Evolutionary conservation across 2,888 invertebrate species (phyloP), one percentile per base, ranked within the genome.

Genomic region (Ectemnius cavifrons): DNA sequence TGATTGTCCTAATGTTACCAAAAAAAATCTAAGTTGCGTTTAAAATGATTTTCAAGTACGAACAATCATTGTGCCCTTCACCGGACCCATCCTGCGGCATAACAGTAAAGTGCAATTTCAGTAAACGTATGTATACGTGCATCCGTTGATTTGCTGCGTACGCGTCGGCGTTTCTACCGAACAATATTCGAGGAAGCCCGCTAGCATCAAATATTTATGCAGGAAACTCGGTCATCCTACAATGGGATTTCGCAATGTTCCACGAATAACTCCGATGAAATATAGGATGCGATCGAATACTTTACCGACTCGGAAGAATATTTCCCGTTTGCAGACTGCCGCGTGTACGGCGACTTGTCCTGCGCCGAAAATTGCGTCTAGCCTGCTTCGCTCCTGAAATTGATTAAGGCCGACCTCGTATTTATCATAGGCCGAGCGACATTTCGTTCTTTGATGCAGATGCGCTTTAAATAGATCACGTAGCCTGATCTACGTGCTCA

Each of bases 171-270:
- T 23, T 23, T 3, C 3, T 47, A 11, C 37, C 52, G 47, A 52
- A 58, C 27, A 66, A 47, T 66, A 52, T n/a, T 62, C 69, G 63
- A 62, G 67, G 72, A 77, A 77, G 78, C 74, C 65, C 75, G 68
- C 18, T 67, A 28, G 73, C 57, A 67, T 74, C 74, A 80, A 80
- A 79, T 79, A 79, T 79, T 80, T 79, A 80, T 79, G 77, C 71
- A 71, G 67, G 63, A 56, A 80, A 73, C 71, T 74, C 68, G 56
- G 64, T 68, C 63, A 61, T 28, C 68, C 72, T 18, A 75, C 71
- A 81, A 79, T 66, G 73, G 77, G 78, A 80, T 76, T 63, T 73
- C 57, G 68, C 66, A 61, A 67, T 74, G 60, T 64, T 58, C 61
- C 45, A 46, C 65, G 58, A 73, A 73, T 73, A 74, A 74, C 73